Evolutionary conservation across 1,140 invertebrate species (phyloP).

Genomic region (Magallana ariakensis): DNA sequence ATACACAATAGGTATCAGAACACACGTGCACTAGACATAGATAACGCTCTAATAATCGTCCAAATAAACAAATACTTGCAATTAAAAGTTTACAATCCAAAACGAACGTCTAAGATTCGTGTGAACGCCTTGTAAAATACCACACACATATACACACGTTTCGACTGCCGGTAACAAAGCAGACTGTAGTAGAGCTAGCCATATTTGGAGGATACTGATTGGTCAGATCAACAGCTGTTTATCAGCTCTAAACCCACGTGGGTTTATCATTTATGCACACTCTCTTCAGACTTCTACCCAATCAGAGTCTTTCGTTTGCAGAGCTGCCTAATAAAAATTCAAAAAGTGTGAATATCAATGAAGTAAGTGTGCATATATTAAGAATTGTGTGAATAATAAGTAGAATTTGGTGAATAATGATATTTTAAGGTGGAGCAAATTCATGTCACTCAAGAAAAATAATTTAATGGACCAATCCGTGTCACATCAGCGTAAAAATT

Average conservation of each 20-base stretch:
- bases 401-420: slow-evolving; percentile 33
- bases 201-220: slow-evolving; percentile 72
- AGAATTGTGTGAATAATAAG: slow-evolving; percentile 46
- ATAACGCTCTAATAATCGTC: not conserved
- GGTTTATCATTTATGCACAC: slow-evolving; percentile 54
- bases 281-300: slow-evolving; percentile 50
- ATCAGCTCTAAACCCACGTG: slow-evolving; percentile 55
- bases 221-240: slow-evolving; percentile 56
- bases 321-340: slow-evolving; percentile 1
- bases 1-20: slow-evolving; percentile 20
- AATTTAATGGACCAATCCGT: too few species aligned
- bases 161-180: slow-evolving; percentile 68
- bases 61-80: slow-evolving; percentile 20
- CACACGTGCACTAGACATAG: slow-evolving; percentile 18
- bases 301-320: slow-evolving; percentile 9
- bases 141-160: slow-evolving; percentile 69
- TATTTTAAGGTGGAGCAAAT: not conserved
- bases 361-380: slow-evolving; percentile 55
- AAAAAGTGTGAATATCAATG: slow-evolving; percentile 56
- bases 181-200: slow-evolving; percentile 72
- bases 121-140: slow-evolving; percentile 62
- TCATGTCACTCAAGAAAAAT: not conserved
- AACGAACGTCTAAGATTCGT: slow-evolving; percentile 50
- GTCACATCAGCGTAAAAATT: too few species aligned
- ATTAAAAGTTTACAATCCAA: slow-evolving; percentile 34